Evolutionary conservation across 2,797 vertebrate species (phyloP), one percentile per base, ranked within the genome.

Genomic region (Chiroxiphia lanceolata): DNA sequence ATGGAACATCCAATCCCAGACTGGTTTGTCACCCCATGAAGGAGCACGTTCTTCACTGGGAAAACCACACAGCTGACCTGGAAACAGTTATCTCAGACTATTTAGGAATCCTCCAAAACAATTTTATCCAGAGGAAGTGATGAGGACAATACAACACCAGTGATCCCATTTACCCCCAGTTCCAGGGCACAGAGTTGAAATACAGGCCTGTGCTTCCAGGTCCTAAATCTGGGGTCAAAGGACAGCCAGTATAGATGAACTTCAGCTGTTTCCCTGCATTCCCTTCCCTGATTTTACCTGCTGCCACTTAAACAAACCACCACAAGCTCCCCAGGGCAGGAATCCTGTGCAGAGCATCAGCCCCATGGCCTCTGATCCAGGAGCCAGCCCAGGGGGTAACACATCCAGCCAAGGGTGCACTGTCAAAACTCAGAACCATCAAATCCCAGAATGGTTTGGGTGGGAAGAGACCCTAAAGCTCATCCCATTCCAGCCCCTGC

Each of bases 61-160:
- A n/a, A 71, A 67, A 78, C 23, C 64, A 44, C 65, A n/a, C 31
- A 21, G 26, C 10, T 67, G 31, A 48, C 42, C n/a, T 40, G 50
- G 36, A 63, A 63, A 33, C 48, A 29, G 33, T 3, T 10, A 4
- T 45, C 53, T 70, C 23, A 16, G 38, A 34, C 40, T 22, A 12
- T 26, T 42, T 9, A 36, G 63, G 31, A 53, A 47, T 64, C 75
- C 16, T 22, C 31, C 19, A 40, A 29, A 19, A 14, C 34, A 78
- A 22, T 51, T 54, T 5, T 13, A 57, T 2, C 22, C 26, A 45
- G 56, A 38, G 69, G 53, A 61, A 34, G 18, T 13, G 10, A 42
- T 15, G 48, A 40, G 31, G 42, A 22, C 10, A 67, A 53, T 4
- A 54, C 0, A 6, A 63, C 2, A 1, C 14, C 6, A 3, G 20